Conservation (phyloP, 2,797 vertebrate species). For the Chaetophractus vellerosus region DNA sequence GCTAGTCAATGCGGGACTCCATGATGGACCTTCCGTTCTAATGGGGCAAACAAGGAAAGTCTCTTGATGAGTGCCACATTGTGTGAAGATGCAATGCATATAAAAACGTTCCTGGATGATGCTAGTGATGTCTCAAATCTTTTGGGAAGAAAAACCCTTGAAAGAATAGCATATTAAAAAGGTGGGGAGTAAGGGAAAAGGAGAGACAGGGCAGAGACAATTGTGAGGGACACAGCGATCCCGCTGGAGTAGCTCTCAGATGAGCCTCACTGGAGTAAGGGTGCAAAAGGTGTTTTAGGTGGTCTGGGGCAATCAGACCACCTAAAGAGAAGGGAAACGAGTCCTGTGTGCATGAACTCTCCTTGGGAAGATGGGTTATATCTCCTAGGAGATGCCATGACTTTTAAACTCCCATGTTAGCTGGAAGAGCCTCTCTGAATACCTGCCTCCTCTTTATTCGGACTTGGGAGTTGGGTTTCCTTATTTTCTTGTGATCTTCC, state of each 20-base stretch:
- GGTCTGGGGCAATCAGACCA: neutral
- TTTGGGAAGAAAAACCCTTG: neutral
- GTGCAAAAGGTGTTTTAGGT: neutral
- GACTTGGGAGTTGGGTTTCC: neutral
- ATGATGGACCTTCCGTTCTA: neutral
- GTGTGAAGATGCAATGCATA: neutral
- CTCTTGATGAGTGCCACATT: neutral
- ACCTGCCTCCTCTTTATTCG: neutral
- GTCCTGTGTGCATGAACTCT: neutral
- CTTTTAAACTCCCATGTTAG: neutral
- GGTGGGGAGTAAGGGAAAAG: neutral
- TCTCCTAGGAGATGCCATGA: neutral
- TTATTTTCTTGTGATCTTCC: neutral
- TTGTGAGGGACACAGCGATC: rapidly evolving
- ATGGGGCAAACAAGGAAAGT: neutral
- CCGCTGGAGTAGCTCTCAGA: neutral
- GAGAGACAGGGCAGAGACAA: neutral
- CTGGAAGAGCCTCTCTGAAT: neutral
- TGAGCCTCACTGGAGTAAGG: neutral
- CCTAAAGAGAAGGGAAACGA: neutral
- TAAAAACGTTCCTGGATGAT: neutral
- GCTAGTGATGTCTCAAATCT: neutral
- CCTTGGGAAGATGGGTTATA: neutral
- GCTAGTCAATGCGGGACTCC: neutral
- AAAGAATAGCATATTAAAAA: neutral